Evolutionary conservation across 2,113 vertebrate species (phyloP), one percentile per base, ranked within the genome.

Genomic region (Cyphomyrus discorhynchus): DNA sequence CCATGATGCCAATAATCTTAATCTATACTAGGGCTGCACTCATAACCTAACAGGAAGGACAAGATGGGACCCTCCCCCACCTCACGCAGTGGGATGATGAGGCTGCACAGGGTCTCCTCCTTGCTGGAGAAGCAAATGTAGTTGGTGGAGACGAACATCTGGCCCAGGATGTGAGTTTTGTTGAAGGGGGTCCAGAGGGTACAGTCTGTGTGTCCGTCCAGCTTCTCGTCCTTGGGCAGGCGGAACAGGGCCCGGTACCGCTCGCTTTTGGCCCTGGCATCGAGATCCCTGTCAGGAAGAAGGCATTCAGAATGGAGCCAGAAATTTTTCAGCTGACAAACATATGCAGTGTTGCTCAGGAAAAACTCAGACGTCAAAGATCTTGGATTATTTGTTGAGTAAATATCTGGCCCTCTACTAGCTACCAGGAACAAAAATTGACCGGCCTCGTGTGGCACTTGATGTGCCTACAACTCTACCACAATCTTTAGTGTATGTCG

Each of bases 121-220:
- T 99, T 99, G 95, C 98, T 99, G 92, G 96, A 98, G 93, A 99
- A 99, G 95, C 98, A 99, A 95, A 99, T 99, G 93, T 99, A 99
- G 95, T 99, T 99, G 35, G 98, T 99, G 93, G 98, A 99, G 88
- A 99, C 98, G 92, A 99, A 99, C 98, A 99, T 99, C 93, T 99
- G 98, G 11, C 98, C 98, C 95, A 97, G 95, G 93, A 99, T 98
- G 93, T 99, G 98, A 96, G 96, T 98, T 95, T 99, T 99, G 94
- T 98, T 99, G 92, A 99, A 99, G 0, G 98, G 98, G 4, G 98
- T 99, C 98, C 98, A 99, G 49, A 99, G 96, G 24, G 98, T 99
- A 92, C 98, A 99, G 94, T 98, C 98, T 0, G 98, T 99, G 94
- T 99, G 98, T 15, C 98, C 98, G 15, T 99, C 98, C 89, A 99